A percentile compares a stretch with the other conserved stretches of the same genome.
These are phyloP conservation scores for Dynastes grantii DNA, from an alignment of 2,888 invertebrate genomes.

Conservation along the genomic window DNA sequence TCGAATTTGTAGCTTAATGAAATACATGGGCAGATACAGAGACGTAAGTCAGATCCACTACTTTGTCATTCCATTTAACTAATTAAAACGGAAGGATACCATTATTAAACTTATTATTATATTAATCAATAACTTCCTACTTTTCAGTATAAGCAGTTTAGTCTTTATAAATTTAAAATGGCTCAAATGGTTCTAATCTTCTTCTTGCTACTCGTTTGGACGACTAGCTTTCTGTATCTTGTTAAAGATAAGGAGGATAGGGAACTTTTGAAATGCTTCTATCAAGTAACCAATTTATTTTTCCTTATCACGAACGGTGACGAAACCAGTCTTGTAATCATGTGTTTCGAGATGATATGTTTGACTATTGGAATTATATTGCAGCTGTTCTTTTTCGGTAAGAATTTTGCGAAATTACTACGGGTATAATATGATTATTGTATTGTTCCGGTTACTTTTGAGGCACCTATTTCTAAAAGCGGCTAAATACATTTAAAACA, in stretches of 20 bases:
- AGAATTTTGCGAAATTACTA: neutral
- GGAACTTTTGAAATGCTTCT: constrained; percentile 40
- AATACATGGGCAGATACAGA: constrained; percentile 62
- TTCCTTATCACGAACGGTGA: constrained; percentile 34
- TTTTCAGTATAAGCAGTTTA: constrained; percentile 53
- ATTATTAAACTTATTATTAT: no score
- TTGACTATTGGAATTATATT: constrained; percentile 53
- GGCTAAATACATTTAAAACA: no score
- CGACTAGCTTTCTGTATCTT: constrained; percentile 51
- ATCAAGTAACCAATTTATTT: constrained; percentile 45
- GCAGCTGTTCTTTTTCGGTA: constrained; percentile 53
- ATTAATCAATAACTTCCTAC: neutral
- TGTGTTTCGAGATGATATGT: constrained; percentile 54
- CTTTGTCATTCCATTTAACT: neutral
- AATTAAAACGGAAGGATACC: no score
- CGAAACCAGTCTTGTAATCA: constrained; percentile 30
- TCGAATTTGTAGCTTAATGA: constrained; percentile 62
- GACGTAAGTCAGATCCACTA: constrained; percentile 60
- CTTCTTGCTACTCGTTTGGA: constrained; percentile 53
- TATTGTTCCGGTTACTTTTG: no score
- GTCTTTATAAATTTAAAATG: constrained; percentile 53
- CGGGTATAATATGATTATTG: neutral
- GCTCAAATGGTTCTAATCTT: constrained; percentile 52
- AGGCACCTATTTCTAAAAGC: no score
- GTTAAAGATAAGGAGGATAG: neutral